A percentile compares a stretch with the other conserved stretches of the same genome.
These are phyloP conservation scores for Folsomia manolachei DNA, from an alignment of 2,888 invertebrate species.

Conservation along the genomic window DNA sequence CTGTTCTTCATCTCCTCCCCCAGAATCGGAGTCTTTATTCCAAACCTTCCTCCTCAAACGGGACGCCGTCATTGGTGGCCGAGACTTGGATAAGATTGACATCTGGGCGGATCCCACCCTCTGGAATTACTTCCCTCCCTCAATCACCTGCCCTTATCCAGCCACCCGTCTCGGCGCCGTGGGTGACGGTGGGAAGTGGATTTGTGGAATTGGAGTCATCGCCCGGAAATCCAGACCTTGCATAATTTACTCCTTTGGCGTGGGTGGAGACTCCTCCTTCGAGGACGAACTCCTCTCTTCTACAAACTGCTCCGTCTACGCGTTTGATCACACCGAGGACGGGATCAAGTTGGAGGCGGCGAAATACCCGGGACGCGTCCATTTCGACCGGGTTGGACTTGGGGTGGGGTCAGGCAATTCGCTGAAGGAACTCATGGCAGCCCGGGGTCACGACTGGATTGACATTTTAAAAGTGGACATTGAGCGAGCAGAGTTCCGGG, in stretches of 20 bases:
- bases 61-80: background rate
- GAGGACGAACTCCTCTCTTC: background rate
- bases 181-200: background rate
- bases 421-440: background rate
- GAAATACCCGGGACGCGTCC: background rate
- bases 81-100: background rate
- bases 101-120: background rate
- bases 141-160: background rate
- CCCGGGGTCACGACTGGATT: background rate
- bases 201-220: background rate
- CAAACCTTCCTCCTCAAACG: background rate
- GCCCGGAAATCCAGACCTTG: background rate
- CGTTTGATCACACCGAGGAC: background rate
- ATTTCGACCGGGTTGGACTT: background rate
- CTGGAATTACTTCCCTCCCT: background rate
- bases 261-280: background rate
- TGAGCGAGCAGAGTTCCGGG: background rate
- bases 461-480: background rate
- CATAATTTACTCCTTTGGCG: slow-evolving; percentile 32
- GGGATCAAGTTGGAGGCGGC: background rate
- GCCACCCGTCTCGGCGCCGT: background rate
- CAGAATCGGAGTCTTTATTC: background rate
- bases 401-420: background rate
- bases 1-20: no score
- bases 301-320: background rate